Evolutionary conservation across 2,888 invertebrate genomes (phyloP), one percentile per base, ranked within the genome.

Genomic region (Brenthis daphne): DNA sequence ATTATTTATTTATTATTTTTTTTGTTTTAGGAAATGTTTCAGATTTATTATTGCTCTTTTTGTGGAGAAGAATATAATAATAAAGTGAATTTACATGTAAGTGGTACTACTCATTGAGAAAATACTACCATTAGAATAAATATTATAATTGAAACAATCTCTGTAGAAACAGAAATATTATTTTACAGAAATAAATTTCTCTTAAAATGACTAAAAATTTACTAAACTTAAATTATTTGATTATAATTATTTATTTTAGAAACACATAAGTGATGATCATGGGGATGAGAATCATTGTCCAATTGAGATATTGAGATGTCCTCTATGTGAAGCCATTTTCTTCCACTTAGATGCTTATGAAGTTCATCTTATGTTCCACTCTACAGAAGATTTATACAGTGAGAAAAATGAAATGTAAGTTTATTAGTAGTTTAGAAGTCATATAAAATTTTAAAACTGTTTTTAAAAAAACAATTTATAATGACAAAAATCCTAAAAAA

Each of bases 1-100:
- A 33, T 16, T 37, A 11, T 8, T 33, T n/a, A 11, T 50, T 4
- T 1, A 29, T 29, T 13, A 37, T 1, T n/a, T 14, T 47, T 70
- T 53, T 68, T 70, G 51, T 85, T 87, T 67, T 81, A 92, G 91
- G 89, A 94, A 76, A 75, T 85, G 53, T 65, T 91, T 63, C 83
- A 79, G 70, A 79, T 92, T 51, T 88, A 85, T 71, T 92, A 89
- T 73, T 92, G 92, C 76, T 82, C 90, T 61, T 92, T 95, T 75
- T 95, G 95, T 84, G 95, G 95, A 16, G 94, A 94, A 68, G 95
- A 95, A 79, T 95, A 95, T 82, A 92, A 94, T 58, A 93, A 95
- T 69, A 95, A 95, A 84, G 94, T 94, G 67, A 95, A 95, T 85
- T 85, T 95, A 74, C 94, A 94, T 83, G 93, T 93, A 84, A 86